Evolutionary conservation across 2,113 vertebrate genomes (phyloP).

Genomic region (Albula glossodonta): DNA sequence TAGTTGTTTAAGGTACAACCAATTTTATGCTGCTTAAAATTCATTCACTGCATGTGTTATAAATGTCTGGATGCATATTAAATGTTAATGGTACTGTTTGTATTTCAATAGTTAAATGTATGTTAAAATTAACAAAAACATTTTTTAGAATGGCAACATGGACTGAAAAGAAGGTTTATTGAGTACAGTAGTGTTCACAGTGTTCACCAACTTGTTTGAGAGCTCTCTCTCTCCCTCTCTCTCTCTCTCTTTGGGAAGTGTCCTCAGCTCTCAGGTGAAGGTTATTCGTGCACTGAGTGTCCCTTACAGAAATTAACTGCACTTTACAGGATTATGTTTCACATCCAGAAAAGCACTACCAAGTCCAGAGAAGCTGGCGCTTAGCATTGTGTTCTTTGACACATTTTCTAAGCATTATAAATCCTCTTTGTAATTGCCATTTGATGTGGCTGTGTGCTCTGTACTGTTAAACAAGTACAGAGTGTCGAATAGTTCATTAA

Average conservation of each 20-base stretch:
- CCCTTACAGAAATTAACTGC: background rate
- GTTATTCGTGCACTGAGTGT: background rate
- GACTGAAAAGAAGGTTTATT: background rate
- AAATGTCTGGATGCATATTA: no score
- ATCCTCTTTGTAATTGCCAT: background rate
- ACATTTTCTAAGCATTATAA: background rate
- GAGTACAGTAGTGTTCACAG: background rate
- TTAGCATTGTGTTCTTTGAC: background rate
- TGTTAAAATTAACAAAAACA: background rate
- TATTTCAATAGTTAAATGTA: background rate
- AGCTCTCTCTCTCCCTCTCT: background rate
- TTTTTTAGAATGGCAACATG: background rate
- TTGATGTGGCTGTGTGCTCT: background rate
- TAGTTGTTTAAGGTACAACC: no score
- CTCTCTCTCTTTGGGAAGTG: background rate
- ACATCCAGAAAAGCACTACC: background rate
- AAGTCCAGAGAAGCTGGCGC: background rate
- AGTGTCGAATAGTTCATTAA: no score
- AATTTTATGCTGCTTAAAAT: no score
- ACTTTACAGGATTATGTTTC: background rate
- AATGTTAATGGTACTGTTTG: background rate
- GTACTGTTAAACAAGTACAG: background rate
- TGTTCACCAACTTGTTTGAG: background rate
- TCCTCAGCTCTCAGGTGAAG: background rate
- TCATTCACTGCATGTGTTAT: no score